Base-by-base conservation (phyloP, 2,797 vertebrate species). In the Cephalopachus bancanus region DNA sequence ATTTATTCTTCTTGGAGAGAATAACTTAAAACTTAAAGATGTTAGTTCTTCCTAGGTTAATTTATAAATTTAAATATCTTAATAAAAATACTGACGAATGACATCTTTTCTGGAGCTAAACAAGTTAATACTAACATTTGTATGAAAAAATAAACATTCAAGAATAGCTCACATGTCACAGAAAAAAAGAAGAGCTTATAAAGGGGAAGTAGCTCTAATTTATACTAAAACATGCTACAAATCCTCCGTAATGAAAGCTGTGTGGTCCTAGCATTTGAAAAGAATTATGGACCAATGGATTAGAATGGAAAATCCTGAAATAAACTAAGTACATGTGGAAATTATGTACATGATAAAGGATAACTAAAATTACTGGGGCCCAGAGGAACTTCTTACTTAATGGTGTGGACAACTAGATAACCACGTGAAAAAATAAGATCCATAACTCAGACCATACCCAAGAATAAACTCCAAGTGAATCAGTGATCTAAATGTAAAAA, bases 71-170 rank as follows among this genome's bases (percentile, higher is more conserved):
- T 2, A 91, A 92, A 84, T 19, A 71, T 83, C 8, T 62, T 30
- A 79, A 37, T 17, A 79, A 94, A 87, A 83, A 83, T 60, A 86
- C 55, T 90, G 55, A 78, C 28, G 76, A 76, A 33, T 37, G 81
- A 60, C 44, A 28, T 86, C n/a, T 84, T 93, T 79, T 64, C n/a
- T 74, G 62, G n/a, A 85, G 64, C 53, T 81, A 95, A n/a, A 81
- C 26, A 81, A 88, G 83, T 89, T 80, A 64, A 84, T 67, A 92
- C 28, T 72, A 90, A 89, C 83, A 74, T 80, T 89, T 84, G 69
- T 74, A 75, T 94, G 74, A 33, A 81, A 85, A 86, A 85, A 37
- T 37, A 71, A 14, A 55, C 53, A 64, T 20, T 5, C 17, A 81
- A 78, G 67, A 95, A 89, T 15, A 78, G 62, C 33, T 91, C 30